Evolutionary conservation across 2,888 invertebrate genomes (phyloP), one percentile per base, ranked within the genome.

Genomic region (Eristalis arbustorum): DNA sequence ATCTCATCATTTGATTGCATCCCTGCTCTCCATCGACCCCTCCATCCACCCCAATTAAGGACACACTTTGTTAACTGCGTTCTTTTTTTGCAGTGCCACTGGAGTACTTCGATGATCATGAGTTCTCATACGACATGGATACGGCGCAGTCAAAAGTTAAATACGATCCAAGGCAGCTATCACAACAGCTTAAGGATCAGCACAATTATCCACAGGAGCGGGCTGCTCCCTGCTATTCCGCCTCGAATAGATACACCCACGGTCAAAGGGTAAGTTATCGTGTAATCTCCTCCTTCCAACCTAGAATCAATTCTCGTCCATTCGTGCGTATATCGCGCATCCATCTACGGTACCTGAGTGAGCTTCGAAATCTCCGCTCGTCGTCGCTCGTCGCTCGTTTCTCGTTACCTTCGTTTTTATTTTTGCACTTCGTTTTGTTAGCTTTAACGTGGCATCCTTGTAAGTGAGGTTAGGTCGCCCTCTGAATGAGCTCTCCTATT

Each of bases 121-220:
- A 91, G 73, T 90, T 91, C 84, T 91, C 91, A 71, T 92, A 92
- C 81, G 93, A 93, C 89, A 91, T 93, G 90, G 93, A 93, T 84
- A 92, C 92, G 67, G 92, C 91, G 67, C 92, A 93, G 88, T 92
- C 92, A 57, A 91, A 92, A 88, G 93, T 92, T 42, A 92, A 92
- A 90, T 93, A 93, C 88, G 92, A 93, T 90, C 91, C 92, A 75
- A 91, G 91, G 79, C 88, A 92, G 74, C 89, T 93, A 31, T 91
- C 92, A 40, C 90, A 92, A 78, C 92, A 92, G 89, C 90, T 92
- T 90, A 89, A 92, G 73, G 90, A 89, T 88, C 91, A 91, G 64
- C 76, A 77, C 42, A 83, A 81, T 28, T 57, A 91, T 88, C 91
- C 91, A 14, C 90, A 91, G 80, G 91, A 91, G 78, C 87, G 91